Evolutionary conservation across 2,113 vertebrate genomes (phyloP), one percentile per base, ranked within the genome.

Genomic region (Zeus faber): DNA sequence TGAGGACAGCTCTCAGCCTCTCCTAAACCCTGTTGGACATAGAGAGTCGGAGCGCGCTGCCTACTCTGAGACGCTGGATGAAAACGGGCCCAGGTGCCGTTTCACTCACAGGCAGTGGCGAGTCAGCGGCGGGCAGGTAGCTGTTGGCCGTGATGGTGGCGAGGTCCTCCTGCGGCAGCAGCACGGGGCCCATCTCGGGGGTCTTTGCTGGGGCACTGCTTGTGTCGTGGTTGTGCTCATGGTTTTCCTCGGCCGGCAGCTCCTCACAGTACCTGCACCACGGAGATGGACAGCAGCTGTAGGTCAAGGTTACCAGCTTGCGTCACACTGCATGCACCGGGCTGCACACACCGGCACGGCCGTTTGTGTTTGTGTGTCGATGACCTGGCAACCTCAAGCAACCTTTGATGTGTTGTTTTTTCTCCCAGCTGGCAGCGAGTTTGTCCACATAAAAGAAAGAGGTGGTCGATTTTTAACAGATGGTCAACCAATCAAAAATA

Each of bases 181-280:
- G 90, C 17, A 23, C 6, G 6, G 91, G 91, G 46, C 92, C 93
- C 45, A 87, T 83, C 13, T 94, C 92, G 17, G 86, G 76, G 65
- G 85, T 91, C 52, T 58, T 65, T 40, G 54, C 59, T 1, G 18
- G 48, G 6, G 26, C 29, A 81, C 86, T 91, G 77, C 92, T 91
- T 22, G 89, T 86, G 6, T 89, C 91, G 72, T 86, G 90, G 70
- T 91, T 89, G 0, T 91, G 90, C 46, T 68, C 58, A 45, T 90
- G 90, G 6, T 86, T 92, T 59, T 93, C 92, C 69, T 94, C 93
- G 25, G 88, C 90, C 0, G 91, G 91, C 70, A 93, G 92, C 69
- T 94, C 93, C 58, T 94, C 93, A 0, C 88, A 92, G 84, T 91
- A 95, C 69, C 91, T 93, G 79, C 73, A 88, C 84, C 64, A 79